These are phyloP conservation scores for Apteryx mantelli DNA, from an alignment of 2,113 vertebrate genomes.

Conservation along the genomic window DNA sequence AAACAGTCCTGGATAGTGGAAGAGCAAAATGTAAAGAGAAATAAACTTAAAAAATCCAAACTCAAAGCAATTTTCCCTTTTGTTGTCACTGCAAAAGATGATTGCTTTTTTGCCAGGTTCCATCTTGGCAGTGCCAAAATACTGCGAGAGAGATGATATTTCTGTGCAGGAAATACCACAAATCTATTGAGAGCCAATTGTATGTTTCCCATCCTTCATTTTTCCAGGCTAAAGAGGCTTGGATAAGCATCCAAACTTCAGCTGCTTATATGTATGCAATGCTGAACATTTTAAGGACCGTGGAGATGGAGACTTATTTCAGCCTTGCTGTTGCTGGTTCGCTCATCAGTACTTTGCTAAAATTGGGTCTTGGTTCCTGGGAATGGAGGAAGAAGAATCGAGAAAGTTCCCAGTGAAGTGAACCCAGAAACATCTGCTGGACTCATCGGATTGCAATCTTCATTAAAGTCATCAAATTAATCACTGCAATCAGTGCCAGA, in stretches of 20 bases:
- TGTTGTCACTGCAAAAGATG: neutral
- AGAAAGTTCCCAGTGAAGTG: constrained; percentile 57
- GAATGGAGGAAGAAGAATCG: constrained; percentile 47
- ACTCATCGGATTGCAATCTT: constrained; percentile 35
- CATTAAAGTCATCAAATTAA: neutral
- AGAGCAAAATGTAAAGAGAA: neutral
- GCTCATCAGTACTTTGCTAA: constrained; percentile 51
- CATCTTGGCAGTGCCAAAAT: constrained; percentile 6
- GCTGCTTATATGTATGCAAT: neutral
- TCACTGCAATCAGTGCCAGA: neutral
- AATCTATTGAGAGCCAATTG: constrained; percentile 6
- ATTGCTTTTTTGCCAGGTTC: neutral
- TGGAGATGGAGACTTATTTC: constrained; percentile 12
- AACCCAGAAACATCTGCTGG: constrained; percentile 56
- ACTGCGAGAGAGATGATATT: neutral
- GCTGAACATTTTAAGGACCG: neutral
- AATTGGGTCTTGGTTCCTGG: constrained; percentile 53
- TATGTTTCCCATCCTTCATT: neutral
- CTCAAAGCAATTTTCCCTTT: neutral
- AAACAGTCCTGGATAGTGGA: neutral
- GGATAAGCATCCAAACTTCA: neutral
- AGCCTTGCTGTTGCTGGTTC: neutral
- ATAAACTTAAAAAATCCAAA: neutral
- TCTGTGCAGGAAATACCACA: constrained; percentile 57
- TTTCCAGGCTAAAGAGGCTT: neutral